These are phyloP conservation scores for Cryptoprocta ferox DNA, from an alignment of 2,797 vertebrate species.

Conservation along the genomic window DNA sequence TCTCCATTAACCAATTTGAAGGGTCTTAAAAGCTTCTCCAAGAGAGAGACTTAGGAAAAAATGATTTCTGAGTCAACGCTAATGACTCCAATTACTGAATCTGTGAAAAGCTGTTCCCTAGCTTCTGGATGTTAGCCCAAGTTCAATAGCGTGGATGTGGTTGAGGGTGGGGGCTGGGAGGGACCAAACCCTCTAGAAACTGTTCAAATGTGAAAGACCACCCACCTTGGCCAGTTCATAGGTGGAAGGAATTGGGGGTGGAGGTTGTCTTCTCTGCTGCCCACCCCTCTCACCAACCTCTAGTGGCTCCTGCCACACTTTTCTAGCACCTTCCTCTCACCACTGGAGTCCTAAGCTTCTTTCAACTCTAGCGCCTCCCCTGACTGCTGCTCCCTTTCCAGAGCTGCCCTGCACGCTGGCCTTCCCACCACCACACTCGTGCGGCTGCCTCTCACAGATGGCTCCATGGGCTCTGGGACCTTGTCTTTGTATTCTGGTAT, in stretches of 20 bases:
- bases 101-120: slow-evolving; percentile 75
- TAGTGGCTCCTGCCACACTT: not conserved
- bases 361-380: not conserved
- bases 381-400: not conserved
- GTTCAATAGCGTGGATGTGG: slow-evolving; percentile 66
- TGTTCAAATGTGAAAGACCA: not conserved
- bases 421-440: not conserved
- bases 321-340: not conserved
- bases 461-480: not conserved
- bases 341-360: not conserved
- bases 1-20: slow-evolving; percentile 80
- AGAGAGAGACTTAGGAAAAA: slow-evolving; percentile 75
- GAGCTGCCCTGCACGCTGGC: not conserved
- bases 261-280: not conserved
- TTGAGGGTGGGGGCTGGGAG: not conserved
- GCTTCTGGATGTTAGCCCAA: slow-evolving; percentile 77
- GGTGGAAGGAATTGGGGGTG: not conserved
- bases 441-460: not conserved
- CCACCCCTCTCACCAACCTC: not conserved
- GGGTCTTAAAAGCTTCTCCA: slow-evolving; percentile 79
- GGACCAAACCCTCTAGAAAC: not conserved
- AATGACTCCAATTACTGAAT: slow-evolving; percentile 81
- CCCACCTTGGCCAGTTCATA: not conserved
- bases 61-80: slow-evolving; percentile 79
- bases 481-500: not conserved